Evolutionary conservation across 1,140 invertebrate species (phyloP), one percentile per base, ranked within the genome.

Genomic region (Drosophila busckii): DNA sequence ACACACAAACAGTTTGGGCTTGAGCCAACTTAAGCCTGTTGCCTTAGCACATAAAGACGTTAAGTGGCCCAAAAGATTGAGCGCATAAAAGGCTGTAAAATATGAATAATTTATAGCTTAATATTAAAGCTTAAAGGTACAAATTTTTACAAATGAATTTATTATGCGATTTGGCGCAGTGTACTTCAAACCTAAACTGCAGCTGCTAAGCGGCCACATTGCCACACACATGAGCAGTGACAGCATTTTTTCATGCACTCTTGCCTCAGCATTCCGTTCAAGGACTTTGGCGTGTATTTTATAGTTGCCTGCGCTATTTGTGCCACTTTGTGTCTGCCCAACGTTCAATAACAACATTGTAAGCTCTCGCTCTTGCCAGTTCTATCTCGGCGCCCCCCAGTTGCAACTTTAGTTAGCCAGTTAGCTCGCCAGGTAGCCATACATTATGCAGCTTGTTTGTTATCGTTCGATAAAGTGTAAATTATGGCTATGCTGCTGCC

Each of bases 381-480:
- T 2, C 15, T 8, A 5, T 4, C 3, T 6, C 9, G 1, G 8
- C 9, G 28, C 15, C 17, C 10, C 7, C 20, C 49, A 17, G 29
- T 16, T 31, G 25, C 45, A 54, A 31, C 28, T 29, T 19, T 8
- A 28, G 35, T 26, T 1, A 29, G 22, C 20, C 32, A 23, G 3
- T 7, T 8, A 29, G 26, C 41, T 40, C 16, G 20, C 56, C 32
- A 64, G 25, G 42, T 44, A 52, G 53, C 41, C 71, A 73, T 78
- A 60, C 49, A 78, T 78, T 78, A 78, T 78, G 71, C 71, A 80
- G 68, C 58, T 80, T 80, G 73, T 73, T 80, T 80, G 73, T 80
- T 80, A 73, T 82, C 69, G 73, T 80, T 80, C 73, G 73, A 80
- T 80, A 80, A 80, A 80, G 73, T 80, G 75, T 73, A 80, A 80